Evolutionary conservation across 2,888 invertebrate genomes (phyloP).

Genomic region (Orthosia incerta): DNA sequence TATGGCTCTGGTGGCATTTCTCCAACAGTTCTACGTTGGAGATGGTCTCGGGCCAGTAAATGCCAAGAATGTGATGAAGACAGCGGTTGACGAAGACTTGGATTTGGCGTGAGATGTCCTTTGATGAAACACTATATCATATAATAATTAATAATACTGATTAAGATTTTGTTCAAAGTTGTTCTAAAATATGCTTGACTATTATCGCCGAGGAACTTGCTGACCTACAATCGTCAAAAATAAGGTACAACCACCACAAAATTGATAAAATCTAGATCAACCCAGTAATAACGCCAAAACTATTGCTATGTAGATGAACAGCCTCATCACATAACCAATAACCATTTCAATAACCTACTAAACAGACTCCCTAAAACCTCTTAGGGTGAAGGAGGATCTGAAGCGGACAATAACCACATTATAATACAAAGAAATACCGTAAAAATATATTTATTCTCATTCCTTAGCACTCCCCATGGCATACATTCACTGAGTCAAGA

Average conservation of each 20-base stretch:
- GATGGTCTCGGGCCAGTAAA: too few relatives aligned
- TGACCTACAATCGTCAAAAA: neutral
- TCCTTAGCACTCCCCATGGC: constrained; percentile 2
- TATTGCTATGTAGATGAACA: neutral
- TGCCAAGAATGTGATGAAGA: too few relatives aligned
- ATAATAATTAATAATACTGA: too few relatives aligned
- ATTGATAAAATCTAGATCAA: neutral
- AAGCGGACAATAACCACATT: constrained; percentile 29
- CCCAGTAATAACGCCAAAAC: neutral
- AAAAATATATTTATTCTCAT: constrained; percentile 23
- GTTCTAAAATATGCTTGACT: neutral
- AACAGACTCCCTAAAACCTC: constrained; percentile 3
- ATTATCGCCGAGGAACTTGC: neutral
- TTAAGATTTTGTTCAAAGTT: neutral
- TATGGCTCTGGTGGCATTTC: too few relatives aligned
- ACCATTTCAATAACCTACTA: constrained; percentile 24
- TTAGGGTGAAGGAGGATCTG: constrained; percentile 1
- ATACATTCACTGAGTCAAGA: constrained; percentile 8
- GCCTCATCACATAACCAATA: constrained; percentile 1
- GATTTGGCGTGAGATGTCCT: too few relatives aligned
- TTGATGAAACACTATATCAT: too few relatives aligned
- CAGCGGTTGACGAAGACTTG: too few relatives aligned
- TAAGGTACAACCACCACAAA: neutral
- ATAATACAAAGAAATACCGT: constrained; percentile 29
- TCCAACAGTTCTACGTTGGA: too few relatives aligned